Percentiles rank a stretch among this genome's conserved stretches.
Evolutionary conservation across 1,140 invertebrate genomes (phyloP).

Genomic region (Gryon sp.): DNA sequence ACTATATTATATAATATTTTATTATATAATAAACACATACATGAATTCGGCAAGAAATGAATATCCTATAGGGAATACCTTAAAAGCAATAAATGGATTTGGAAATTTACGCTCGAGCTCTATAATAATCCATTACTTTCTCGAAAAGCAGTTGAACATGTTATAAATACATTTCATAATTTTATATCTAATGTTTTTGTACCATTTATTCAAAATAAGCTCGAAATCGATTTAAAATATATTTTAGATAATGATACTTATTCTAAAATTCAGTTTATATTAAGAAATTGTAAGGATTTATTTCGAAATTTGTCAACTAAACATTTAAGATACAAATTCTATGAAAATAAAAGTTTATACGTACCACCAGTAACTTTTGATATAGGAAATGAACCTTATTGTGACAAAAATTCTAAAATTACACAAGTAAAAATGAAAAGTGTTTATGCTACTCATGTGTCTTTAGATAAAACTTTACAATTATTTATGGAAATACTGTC

Average conservation of each 20-base stretch:
- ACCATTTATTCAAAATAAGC: constrained; percentile 31
- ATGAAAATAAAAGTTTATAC: constrained; percentile 38
- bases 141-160: constrained; percentile 30
- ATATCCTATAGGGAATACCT: too few relatives aligned
- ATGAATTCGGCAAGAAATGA: too few relatives aligned
- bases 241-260: constrained; percentile 9
- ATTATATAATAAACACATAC: too few relatives aligned
- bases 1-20: too few relatives aligned
- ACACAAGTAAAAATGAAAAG: constrained; percentile 23
- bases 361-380: constrained; percentile 24
- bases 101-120: constrained; percentile 40
- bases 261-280: constrained; percentile 26
- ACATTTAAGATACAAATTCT: constrained; percentile 33
- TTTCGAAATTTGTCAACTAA: constrained; percentile 34
- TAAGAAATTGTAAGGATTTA: constrained; percentile 30
- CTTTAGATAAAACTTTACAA: constrained; percentile 30
- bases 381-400: constrained; percentile 11
- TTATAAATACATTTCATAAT: constrained; percentile 27
- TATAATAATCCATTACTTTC: constrained; percentile 50
- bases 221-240: constrained; percentile 37
- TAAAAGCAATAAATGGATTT: constrained; percentile 17
- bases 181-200: constrained; percentile 36
- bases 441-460: constrained; percentile 24
- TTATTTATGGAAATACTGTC: constrained; percentile 15
- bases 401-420: not conserved